Base-by-base conservation (phyloP, 2,797 vertebrate species). In the Zalophus californianus region DNA sequence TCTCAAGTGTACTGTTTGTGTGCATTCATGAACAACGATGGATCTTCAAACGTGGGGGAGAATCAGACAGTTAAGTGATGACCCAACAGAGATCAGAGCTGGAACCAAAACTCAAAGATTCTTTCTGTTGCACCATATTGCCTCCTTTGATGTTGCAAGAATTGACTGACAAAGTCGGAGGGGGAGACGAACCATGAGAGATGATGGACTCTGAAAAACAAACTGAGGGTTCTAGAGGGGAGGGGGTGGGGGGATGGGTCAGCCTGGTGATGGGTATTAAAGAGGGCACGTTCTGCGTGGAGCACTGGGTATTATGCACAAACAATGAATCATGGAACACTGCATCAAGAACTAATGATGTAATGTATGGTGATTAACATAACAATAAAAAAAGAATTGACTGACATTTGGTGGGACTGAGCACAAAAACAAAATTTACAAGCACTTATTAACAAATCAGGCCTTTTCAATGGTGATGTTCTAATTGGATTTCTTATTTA, bases 401-500 rank as follows among this genome's bases (percentile, higher is more conserved):
- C 1, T 44, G 52, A 50, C 68, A 50, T 60, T 85, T 73, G n/a
- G 58, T 8, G 86, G 52, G 94, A 68, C 0, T 90, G 58, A 62
- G 85, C 44, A 64, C 7, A 92, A 72, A 91, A 70, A 91, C 44
- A 94, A 94, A 92, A 70, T 38, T 52, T 73, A 58, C 23, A 92
- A 83, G 62, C 35, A 52, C 41, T 90, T 64, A 83, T 52, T 29
- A 84, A 92, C 77, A 64, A 94, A 91, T 48, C 25, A 72, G 11
- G 6, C 14, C 58, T 80, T 92, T 92, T 79, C n/a, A 80, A 62
- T 58, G 32, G 54, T 62, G 27, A 35, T 38, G 1, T 68, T 83
- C 80, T 89, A 62, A 84, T 29, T 94, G 29, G 25, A 56, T 90
- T 93, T 79, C 68, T 94, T 78, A 94, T 52, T 95, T 94, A 93